These are phyloP conservation scores for Motacilla tschutschensis DNA, from an alignment of 2,113 vertebrate genomes.

Conservation along the genomic window DNA sequence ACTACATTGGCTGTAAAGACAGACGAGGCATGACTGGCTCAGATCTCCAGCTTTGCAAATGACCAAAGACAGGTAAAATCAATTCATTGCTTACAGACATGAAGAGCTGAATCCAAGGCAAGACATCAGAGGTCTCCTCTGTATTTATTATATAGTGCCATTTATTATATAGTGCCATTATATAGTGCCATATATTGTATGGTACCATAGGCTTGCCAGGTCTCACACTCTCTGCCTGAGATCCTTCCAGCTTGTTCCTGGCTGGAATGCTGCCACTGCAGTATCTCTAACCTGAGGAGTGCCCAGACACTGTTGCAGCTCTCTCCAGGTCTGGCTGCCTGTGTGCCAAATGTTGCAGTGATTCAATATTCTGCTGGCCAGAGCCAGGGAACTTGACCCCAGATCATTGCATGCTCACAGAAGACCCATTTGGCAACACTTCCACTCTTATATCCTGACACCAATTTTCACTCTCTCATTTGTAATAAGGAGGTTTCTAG, in stretches of 20 bases:
- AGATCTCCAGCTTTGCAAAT: background rate
- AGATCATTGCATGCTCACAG: rapidly evolving
- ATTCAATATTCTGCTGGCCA: background rate
- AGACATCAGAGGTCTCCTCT: background rate
- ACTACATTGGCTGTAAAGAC: background rate
- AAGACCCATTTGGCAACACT: background rate
- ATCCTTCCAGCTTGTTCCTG: background rate
- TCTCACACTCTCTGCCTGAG: background rate
- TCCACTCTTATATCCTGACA: background rate
- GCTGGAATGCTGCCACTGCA: background rate
- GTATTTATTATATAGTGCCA: background rate
- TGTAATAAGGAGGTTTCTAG: background rate
- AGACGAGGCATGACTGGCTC: background rate
- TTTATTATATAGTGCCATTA: background rate
- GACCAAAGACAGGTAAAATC: background rate
- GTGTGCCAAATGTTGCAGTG: background rate
- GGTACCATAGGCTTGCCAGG: background rate
- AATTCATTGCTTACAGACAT: background rate
- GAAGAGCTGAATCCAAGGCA: background rate
- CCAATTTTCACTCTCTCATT: background rate
- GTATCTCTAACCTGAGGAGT: background rate
- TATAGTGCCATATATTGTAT: too few species aligned
- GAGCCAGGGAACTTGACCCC: background rate
- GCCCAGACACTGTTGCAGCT: background rate
- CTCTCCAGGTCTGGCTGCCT: background rate